Evolutionary conservation across 2,113 vertebrate genomes (phyloP).

Genomic region (Theropithecus gelada): DNA sequence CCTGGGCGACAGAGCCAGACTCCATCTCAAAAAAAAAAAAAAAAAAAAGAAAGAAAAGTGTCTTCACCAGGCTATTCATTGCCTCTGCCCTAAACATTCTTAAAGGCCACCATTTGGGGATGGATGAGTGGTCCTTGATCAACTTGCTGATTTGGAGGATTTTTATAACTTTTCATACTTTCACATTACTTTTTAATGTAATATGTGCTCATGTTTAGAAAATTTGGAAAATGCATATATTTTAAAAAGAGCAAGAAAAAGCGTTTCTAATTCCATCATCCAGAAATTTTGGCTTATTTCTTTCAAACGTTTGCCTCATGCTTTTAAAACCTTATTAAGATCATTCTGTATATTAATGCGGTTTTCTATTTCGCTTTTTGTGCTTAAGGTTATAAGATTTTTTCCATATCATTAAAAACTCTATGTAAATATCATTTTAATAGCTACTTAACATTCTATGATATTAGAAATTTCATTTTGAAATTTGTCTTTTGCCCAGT

Average conservation of each 20-base stretch:
- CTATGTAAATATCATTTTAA: slow-evolving; percentile 78
- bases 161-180: background rate
- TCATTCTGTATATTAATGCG: slow-evolving; percentile 69
- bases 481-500: slow-evolving; percentile 58
- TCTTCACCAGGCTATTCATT: background rate
- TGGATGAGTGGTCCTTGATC: background rate
- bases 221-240: background rate
- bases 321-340: slow-evolving; percentile 67
- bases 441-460: slow-evolving; percentile 70
- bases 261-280: slow-evolving; percentile 35
- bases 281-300: slow-evolving; percentile 54
- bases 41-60: too few relatives aligned
- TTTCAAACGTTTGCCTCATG: background rate
- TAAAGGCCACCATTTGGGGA: background rate
- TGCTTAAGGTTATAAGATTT: slow-evolving; percentile 74
- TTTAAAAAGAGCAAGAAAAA: slow-evolving; percentile 45
- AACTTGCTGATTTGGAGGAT: background rate
- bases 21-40: too few relatives aligned
- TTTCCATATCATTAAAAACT: slow-evolving; percentile 77
- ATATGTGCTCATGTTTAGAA: slow-evolving; percentile 35
- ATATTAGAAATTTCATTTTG: slow-evolving; percentile 69
- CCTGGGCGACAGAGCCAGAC: too few relatives aligned
- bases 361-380: slow-evolving; percentile 69
- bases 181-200: background rate
- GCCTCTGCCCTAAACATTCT: background rate